These are phyloP conservation scores for Diprion similis DNA, from an alignment of 1,140 invertebrate species.

Conservation along the genomic window DNA sequence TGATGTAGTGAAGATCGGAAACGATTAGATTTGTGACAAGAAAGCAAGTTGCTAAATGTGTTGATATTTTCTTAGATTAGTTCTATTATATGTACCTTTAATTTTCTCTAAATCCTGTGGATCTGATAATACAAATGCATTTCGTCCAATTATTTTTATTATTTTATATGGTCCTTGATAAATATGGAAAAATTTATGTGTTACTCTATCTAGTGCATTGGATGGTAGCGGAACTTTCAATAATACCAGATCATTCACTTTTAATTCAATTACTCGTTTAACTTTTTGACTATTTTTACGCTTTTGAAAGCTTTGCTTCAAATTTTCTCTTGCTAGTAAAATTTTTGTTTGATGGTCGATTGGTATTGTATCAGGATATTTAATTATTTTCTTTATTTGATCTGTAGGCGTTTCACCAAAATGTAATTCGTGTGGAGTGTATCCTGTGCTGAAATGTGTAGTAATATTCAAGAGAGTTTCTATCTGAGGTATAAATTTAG, in stretches of 20 bases:
- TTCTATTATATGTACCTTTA: slow-evolving; percentile 1
- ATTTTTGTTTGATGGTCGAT: slow-evolving; percentile 1
- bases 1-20: not conserved
- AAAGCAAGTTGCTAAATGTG: not conserved
- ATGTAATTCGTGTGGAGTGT: slow-evolving; percentile 43
- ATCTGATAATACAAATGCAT: slow-evolving; percentile 10
- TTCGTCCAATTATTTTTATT: slow-evolving; percentile 4
- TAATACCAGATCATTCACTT: not conserved
- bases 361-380: not conserved
- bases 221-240: not conserved
- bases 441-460: slow-evolving; percentile 41
- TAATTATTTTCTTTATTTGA: slow-evolving; percentile 8
- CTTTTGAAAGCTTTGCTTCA: not conserved
- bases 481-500: slow-evolving; percentile 24
- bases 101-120: slow-evolving; percentile 8
- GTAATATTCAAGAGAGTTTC: slow-evolving; percentile 44
- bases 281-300: not conserved
- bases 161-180: slow-evolving; percentile 8
- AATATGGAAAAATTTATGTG: slow-evolving; percentile 6
- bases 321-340: slow-evolving; percentile 6
- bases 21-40: not conserved
- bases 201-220: not conserved
- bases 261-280: not conserved
- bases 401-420: slow-evolving; percentile 34
- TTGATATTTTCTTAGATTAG: slow-evolving; percentile 1